These are phyloP conservation scores for Proteles cristata DNA, from an alignment of 2,113 vertebrate genomes.

Conservation along the genomic window DNA sequence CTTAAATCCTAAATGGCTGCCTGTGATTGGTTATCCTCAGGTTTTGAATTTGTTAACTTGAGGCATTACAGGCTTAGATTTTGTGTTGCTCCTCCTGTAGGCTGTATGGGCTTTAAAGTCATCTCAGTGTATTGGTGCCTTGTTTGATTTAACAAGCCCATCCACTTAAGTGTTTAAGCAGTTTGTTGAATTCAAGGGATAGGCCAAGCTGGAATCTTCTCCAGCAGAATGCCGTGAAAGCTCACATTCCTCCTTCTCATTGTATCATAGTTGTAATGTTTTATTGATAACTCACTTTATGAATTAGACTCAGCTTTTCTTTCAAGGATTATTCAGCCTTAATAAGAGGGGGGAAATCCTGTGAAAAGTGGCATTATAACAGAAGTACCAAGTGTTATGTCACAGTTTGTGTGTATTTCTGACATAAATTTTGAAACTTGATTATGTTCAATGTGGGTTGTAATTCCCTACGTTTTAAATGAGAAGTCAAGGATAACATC, in stretches of 20 bases:
- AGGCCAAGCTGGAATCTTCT: not conserved
- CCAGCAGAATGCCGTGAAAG: not conserved
- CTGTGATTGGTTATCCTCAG: not conserved
- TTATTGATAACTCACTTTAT: not conserved
- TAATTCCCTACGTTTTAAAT: not conserved
- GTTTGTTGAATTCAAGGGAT: not conserved
- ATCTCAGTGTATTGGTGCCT: not conserved
- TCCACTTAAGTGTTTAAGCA: not conserved
- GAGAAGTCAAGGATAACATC: not conserved
- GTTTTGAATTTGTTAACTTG: not conserved
- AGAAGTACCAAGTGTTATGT: not conserved
- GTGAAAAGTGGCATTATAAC: not conserved
- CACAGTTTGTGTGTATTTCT: not conserved
- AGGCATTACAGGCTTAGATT: not conserved
- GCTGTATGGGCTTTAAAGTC: not conserved
- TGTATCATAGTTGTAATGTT: not conserved
- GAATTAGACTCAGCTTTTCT: not conserved
- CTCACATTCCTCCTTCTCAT: not conserved
- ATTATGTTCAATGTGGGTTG: not conserved
- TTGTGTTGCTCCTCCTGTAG: not conserved
- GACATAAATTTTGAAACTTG: not conserved
- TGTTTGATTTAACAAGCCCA: not conserved
- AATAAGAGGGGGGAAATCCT: not conserved
- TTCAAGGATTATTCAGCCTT: not conserved
- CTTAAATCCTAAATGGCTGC: not conserved